Conservation (phyloP, 2,888 invertebrate species). For the Noctua comes region DNA sequence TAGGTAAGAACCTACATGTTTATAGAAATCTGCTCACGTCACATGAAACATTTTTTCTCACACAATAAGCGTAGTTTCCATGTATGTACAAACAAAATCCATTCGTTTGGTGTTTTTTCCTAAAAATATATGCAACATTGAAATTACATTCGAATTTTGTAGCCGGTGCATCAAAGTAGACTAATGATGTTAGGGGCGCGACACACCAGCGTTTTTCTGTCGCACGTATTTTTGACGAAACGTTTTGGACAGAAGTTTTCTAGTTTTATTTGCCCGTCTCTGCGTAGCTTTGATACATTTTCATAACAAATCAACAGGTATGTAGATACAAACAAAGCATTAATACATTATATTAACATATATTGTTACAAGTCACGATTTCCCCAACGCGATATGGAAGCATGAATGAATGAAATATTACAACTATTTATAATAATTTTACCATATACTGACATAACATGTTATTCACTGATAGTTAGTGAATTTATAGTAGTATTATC, state of each 20-base stretch:
- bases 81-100: slow-evolving; percentile 9
- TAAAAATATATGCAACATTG: slow-evolving; percentile 1
- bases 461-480: slow-evolving; percentile 28
- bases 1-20: not conserved
- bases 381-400: slow-evolving; percentile 16
- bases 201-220: not conserved
- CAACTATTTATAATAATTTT: slow-evolving; percentile 18
- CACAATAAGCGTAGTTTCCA: not conserved
- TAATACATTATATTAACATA: slow-evolving; percentile 26
- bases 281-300: slow-evolving; percentile 15
- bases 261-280: not conserved
- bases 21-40: not conserved
- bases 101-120: slow-evolving; percentile 8
- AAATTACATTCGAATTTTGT: not conserved
- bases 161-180: slow-evolving; percentile 15
- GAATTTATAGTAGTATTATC: slow-evolving; percentile 18
- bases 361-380: slow-evolving; percentile 17
- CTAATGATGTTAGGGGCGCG: not conserved
- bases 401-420: slow-evolving; percentile 59
- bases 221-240: not conserved
- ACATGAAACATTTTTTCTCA: too few relatives aligned
- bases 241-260: not conserved
- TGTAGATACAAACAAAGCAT: slow-evolving; percentile 19
- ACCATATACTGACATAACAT: slow-evolving; percentile 11
- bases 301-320: slow-evolving; percentile 4